These are phyloP conservation scores for Cheilosia soror DNA, from an alignment of 2,888 invertebrate genomes.

Conservation along the genomic window DNA sequence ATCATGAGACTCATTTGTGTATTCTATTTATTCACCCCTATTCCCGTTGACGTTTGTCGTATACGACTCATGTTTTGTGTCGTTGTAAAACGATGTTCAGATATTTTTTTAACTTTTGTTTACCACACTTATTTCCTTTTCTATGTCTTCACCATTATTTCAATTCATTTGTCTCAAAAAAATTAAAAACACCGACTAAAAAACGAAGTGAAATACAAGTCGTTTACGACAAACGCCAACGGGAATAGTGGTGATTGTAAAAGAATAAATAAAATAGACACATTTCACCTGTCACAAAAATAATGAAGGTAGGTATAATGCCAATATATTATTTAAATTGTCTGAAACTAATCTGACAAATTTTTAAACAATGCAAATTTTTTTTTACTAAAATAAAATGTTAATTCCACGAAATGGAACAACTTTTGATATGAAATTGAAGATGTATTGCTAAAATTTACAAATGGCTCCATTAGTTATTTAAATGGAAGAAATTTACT, in stretches of 20 bases:
- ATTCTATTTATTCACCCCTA: too few species aligned
- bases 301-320: neutral
- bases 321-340: slow-evolving; percentile 10
- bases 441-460: neutral
- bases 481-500: neutral
- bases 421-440: slow-evolving; percentile 6
- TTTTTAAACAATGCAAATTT: slow-evolving; percentile 1
- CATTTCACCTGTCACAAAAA: slow-evolving; percentile 7
- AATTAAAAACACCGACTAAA: too few species aligned
- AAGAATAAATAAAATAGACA: neutral
- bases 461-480: slow-evolving; percentile 17
- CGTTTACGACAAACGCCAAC: too few species aligned
- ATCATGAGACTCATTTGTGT: neutral
- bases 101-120: too few species aligned
- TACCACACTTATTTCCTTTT: too few species aligned
- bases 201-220: too few species aligned
- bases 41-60: too few species aligned
- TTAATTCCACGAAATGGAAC: neutral
- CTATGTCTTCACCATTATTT: too few species aligned
- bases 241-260: too few species aligned
- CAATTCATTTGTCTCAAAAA: too few species aligned
- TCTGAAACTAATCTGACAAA: neutral
- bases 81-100: too few species aligned
- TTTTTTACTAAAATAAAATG: neutral
- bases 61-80: too few species aligned